Base-by-base conservation (phyloP, 92 coral and sea anemone genomes). In the Siderastrea siderea region DNA sequence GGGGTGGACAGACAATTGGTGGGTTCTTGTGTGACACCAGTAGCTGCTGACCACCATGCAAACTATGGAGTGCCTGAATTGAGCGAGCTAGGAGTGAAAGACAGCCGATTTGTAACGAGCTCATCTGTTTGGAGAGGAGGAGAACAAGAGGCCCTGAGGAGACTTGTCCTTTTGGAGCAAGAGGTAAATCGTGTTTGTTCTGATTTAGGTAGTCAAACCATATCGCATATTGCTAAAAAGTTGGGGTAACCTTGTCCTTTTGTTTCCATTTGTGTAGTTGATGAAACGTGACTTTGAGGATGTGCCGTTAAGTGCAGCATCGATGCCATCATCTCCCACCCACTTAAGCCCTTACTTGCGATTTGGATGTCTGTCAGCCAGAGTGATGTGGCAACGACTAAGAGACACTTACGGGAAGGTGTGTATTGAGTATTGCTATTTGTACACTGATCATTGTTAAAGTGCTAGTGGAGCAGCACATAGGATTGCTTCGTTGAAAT, bases 101-200 rank as follows among this genome's bases (percentile, higher is more conserved):
- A 74, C 47, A 62, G 47, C 47, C 60, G 88, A 43, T 48, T 47
- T 38, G 86, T 77, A 26, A 74, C 87, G 59, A 84, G 88, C 55
- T 57, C 38, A 60, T 55, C 45, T 26, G 26, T 69, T 62, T 93
- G 96, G 96, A 90, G 61, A 87, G 96, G 96, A 82, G 96, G 96
- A 64, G 96, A 93, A 74, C 80, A 48, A n/a, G 96, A 90, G 50
- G 96, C 89, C 13, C 67, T 93, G 44, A 78, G 80, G 46, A 87
- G 94, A 68, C 77, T 93, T 26, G 68, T 65, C 47, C 54, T 83
- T 2, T 68, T 84, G 54, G 71, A 78, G 46, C 26, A 87, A 74
- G 61, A 81, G 93, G 95, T 93, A 73, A n/a, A 11, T 50, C 26
- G 16, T 54, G 66, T 61, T 61, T 61, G 5, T 14, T 61, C 15